Base-by-base conservation (phyloP, 2,797 vertebrate genomes). In the Ispidina lecontei region DNA sequence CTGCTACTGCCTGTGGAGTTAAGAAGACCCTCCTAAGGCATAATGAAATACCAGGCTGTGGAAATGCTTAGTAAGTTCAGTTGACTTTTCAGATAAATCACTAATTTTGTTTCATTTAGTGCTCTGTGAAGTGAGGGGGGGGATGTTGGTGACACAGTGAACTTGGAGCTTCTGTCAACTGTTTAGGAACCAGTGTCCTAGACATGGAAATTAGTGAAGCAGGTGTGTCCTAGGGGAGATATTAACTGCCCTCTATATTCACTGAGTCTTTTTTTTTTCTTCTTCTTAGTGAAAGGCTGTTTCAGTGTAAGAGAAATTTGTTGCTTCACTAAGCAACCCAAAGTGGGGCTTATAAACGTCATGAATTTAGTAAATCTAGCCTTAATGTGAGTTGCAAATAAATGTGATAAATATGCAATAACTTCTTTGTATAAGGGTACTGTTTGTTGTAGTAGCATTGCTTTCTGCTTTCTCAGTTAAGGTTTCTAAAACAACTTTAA, bases 361-460 rank as follows among this genome's bases (percentile, higher is more conserved):
- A 75, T 87, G 78, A 87, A 86, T 94, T 97, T 84, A 96, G 92
- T 93, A 95, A 95, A 93, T 70, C 78, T 92, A 95, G 94, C 94
- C 93, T 97, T 95, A 95, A 95, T 91, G 89, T 95, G 89, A 91
- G 76, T 95, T 91, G 88, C 93, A 95, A 96, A 94, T 86, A 94
- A 95, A 93, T 94, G 86, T 96, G 84, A 94, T 95, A 94, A 95
- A 96, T 97, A 97, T 95, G 97, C 96, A 97, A 96, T 96, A 96
- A 96, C 87, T 94, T 86, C 85, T 96, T 84, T 71, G 76, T 95
- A 80, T 76, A 93, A 96, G 83, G 92, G 94, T 96, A 96, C 93
- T 69, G 22, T 95, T 96, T 93, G 85, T 94, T 91, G 62, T 93
- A 71, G 82, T 83, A 84, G 60, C 73, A 87, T 94, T 65, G 59